These are phyloP conservation scores for Varecia variegata DNA, from an alignment of 2,797 vertebrate species.

Conservation along the genomic window DNA sequence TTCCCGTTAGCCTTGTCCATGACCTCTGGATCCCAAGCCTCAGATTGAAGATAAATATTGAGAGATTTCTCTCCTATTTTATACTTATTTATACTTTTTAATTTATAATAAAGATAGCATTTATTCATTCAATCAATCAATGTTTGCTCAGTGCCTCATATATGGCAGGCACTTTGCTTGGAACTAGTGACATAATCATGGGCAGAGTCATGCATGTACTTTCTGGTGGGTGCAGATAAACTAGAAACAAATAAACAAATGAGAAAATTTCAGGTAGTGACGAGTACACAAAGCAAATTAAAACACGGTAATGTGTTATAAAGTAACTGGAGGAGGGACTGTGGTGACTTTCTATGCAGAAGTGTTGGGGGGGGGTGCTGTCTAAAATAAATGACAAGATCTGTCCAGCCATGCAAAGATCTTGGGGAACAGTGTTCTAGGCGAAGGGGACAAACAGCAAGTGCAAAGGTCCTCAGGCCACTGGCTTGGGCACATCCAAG, in stretches of 20 bases:
- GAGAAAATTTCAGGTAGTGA: neutral
- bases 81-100: neutral
- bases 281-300: neutral
- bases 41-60: neutral
- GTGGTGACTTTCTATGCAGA: neutral
- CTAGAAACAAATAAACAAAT: neutral
- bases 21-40: neutral
- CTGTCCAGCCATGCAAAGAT: neutral
- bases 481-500: neutral
- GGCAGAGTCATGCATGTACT: neutral
- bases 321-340: neutral
- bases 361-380: neutral
- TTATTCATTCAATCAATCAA: neutral
- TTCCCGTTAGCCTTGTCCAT: neutral
- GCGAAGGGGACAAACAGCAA: neutral
- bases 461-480: neutral
- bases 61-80: neutral
- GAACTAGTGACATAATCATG: neutral
- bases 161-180: neutral
- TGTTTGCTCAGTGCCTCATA: neutral
- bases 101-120: neutral
- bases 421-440: neutral
- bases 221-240: neutral
- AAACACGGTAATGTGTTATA: neutral
- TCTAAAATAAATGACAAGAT: neutral